Percentiles rank a stretch among this genome's conserved stretches.
These are phyloP conservation scores for Aphaenogaster ashmeadi DNA, from an alignment of 1,140 invertebrate genomes.

Conservation along the genomic window DNA sequence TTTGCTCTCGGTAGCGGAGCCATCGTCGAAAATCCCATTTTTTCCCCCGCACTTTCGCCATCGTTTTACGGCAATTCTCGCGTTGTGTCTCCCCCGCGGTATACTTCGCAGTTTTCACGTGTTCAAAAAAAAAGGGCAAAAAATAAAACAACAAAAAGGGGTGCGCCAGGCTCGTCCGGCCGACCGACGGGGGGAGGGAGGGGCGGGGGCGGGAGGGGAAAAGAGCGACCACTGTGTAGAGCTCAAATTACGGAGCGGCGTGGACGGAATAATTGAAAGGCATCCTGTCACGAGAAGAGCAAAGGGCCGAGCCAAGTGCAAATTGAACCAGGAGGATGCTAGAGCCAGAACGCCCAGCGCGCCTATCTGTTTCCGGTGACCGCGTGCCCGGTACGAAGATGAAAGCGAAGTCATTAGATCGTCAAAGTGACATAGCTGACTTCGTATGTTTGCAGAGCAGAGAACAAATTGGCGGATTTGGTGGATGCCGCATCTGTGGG, in stretches of 20 bases:
- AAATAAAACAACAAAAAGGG: conserved; percentile 65
- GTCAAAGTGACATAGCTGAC: conserved; percentile 51
- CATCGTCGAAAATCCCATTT: conserved; percentile 75
- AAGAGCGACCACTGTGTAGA: conserved; percentile 53
- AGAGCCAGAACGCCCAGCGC: conserved; percentile 54
- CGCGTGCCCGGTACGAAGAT: conserved; percentile 52
- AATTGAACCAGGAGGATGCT: conserved; percentile 75
- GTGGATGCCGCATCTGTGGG: background rate
- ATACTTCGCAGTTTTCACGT: conserved; percentile 69
- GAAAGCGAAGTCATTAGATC: conserved; percentile 62
- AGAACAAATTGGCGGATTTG: conserved; percentile 18
- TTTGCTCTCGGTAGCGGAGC: conserved; percentile 66
- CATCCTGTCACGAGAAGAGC: conserved; percentile 70
- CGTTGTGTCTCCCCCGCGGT: conserved; percentile 52
- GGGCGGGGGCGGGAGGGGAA: conserved; percentile 34
- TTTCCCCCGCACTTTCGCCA: conserved; percentile 61
- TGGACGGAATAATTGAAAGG: conserved; percentile 80
- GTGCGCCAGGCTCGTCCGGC: conserved; percentile 38
- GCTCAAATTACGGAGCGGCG: conserved; percentile 74
- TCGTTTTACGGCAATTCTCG: conserved; percentile 65
- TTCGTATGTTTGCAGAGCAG: conserved; percentile 29
- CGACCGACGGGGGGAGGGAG: background rate
- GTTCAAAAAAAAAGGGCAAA: conserved; percentile 33
- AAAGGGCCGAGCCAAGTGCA: conserved; percentile 77
- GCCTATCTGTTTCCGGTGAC: conserved; percentile 71